phyloP scores from a whole-genome alignment of 2,888 invertebrate species.

The Bedellia somnulentella region DNA sequence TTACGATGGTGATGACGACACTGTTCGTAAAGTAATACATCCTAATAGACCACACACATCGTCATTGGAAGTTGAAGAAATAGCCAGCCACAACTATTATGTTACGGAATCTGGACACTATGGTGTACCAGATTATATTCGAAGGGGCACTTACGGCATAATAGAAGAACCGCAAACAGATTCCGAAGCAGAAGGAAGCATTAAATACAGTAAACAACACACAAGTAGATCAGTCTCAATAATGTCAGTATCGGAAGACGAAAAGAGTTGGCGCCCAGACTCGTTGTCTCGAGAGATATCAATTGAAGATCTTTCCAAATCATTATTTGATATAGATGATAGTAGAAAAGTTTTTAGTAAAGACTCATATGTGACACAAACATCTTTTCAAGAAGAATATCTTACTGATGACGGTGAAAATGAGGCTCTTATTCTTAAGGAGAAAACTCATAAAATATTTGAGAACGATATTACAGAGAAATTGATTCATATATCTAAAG shows the following conservation, averaged over 20 bases:
- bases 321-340: constrained; percentile 53
- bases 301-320: constrained; percentile 58
- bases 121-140: constrained; percentile 39
- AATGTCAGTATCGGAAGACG: constrained; percentile 68
- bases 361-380: constrained; percentile 44
- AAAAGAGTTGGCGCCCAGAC: constrained; percentile 57
- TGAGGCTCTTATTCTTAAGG: constrained; percentile 35
- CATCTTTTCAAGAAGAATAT: constrained; percentile 53
- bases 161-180: constrained; percentile 56
- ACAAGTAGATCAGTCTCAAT: constrained; percentile 64
- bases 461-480: constrained; percentile 52
- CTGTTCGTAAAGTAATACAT: constrained; percentile 32
- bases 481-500: constrained; percentile 45
- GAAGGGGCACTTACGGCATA: constrained; percentile 45
- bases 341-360: constrained; percentile 50
- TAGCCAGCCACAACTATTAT: constrained; percentile 62
- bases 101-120: constrained; percentile 55
- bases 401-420: constrained; percentile 34
- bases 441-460: constrained; percentile 42
- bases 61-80: constrained; percentile 62
- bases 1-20: constrained; percentile 50
- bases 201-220: constrained; percentile 23
- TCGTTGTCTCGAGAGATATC: constrained; percentile 60
- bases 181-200: constrained; percentile 51
- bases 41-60: constrained; percentile 54